Base-by-base conservation (phyloP, 64 coral and sea anemone species). In the Astreopora myriophthalma region DNA sequence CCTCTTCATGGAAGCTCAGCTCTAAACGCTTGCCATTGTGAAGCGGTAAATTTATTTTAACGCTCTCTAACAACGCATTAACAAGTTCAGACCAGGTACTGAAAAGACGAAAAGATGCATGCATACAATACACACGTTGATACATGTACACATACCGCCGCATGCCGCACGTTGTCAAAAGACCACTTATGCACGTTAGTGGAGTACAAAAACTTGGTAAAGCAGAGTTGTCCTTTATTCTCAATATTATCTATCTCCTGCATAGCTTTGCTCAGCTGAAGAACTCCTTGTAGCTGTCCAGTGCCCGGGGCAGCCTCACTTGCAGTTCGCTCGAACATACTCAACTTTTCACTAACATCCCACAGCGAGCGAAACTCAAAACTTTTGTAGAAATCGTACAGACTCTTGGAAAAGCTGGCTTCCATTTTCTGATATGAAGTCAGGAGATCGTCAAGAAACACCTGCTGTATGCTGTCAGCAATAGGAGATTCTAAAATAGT, bases 281-380 rank as follows among this genome's bases (percentile, higher is more conserved):
- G 25, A 57, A 57, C 76, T 57, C 76, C 76, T 30, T 29, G 44
- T 13, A 80, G 76, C 13, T 30, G 46, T 1, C 26, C 76, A 13
- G 24, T 80, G 2, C 76, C 76, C 10, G 1, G 1, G 1, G 76
- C 76, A 31, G 46, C 48, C 57, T 55, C 24, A 22, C 23, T 80
- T 20, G 76, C 76, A 10, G 7, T 7, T 35, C 46, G 76, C 48
- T 58, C 7, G 30, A 58, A 80, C 0, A 6, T 0, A 16, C 9
- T 25, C 23, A 80, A 35, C 7, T 24, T 55, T 3, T 30, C 12
- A 13, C 2, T 13, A 19, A 32, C 76, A 30, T 80, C 34, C 76
- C 76, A 80, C 16, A 80, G 76, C 6, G 46, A 57, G 17, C 48
- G 76, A 26, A 80, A 80, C 26, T 80, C 76, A 34, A 80, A 80